These are phyloP conservation scores for Mesodorylaimus sp. DNA, from an alignment of 2,888 invertebrate species.

Conservation along the genomic window DNA sequence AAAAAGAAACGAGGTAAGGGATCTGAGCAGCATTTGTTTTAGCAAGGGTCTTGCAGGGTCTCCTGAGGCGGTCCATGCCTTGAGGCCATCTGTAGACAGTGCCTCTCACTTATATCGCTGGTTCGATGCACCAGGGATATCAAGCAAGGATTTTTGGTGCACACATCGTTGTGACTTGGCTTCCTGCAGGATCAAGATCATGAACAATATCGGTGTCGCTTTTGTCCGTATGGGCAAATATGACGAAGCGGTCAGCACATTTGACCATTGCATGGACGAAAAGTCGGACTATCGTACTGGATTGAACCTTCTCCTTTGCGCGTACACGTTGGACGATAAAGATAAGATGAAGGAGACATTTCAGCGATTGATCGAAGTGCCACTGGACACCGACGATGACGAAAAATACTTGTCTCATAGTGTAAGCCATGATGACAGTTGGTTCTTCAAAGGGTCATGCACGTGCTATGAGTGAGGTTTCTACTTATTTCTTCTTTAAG, in stretches of 20 bases:
- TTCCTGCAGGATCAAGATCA: conserved; percentile 87
- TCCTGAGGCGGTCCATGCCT: too few relatives aligned
- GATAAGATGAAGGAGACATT: conserved; percentile 86
- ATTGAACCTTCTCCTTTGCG: conserved; percentile 55
- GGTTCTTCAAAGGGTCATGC: too few relatives aligned
- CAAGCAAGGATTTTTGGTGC: too few relatives aligned
- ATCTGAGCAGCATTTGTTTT: too few relatives aligned
- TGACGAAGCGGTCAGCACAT: conserved; percentile 81
- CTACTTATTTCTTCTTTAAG: conserved; percentile 24
- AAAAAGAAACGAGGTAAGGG: conserved; percentile 63
- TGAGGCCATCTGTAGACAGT: too few relatives aligned
- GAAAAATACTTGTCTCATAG: conserved; percentile 43
- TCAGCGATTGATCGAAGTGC: conserved; percentile 67
- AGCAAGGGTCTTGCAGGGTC: too few relatives aligned
- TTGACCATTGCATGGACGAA: conserved; percentile 95
- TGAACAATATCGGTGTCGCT: conserved; percentile 87
- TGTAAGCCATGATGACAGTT: conserved; percentile 1
- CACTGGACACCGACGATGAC: conserved; percentile 55
- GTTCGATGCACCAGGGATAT: too few relatives aligned
- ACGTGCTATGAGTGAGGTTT: not conserved
- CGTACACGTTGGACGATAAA: conserved; percentile 49
- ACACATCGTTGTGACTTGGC: too few relatives aligned
- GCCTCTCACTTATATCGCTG: too few relatives aligned
- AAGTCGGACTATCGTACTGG: conserved; percentile 65
- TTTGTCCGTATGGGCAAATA: conserved; percentile 90